A percentile compares a stretch with the other conserved stretches of the same genome.
These are phyloP conservation scores for Macroteleia sp. DNA, from an alignment of 2,888 invertebrate genomes.

Conservation along the genomic window DNA sequence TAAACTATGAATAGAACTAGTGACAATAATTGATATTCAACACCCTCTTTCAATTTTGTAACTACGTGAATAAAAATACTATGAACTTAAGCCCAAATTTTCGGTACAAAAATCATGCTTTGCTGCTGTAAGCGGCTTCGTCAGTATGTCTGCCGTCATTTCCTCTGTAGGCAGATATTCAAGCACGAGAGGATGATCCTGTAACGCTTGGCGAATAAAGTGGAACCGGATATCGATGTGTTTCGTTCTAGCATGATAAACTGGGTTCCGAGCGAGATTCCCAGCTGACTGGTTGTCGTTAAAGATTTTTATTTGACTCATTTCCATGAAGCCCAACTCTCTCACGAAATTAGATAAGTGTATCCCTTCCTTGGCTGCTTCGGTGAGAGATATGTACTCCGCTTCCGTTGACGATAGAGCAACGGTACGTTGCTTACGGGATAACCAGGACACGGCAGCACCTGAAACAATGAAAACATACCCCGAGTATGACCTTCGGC, in stretches of 20 bases:
- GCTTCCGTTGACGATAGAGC: slow-evolving; percentile 1
- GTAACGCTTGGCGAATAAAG: neutral
- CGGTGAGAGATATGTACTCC: neutral
- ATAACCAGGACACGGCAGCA: neutral
- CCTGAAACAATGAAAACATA: neutral
- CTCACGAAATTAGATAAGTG: neutral
- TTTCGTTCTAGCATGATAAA: neutral
- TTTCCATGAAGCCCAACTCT: neutral
- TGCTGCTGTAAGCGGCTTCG: too few relatives aligned
- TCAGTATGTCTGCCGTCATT: too few relatives aligned
- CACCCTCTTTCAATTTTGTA: too few relatives aligned
- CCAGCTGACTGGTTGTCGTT: neutral
- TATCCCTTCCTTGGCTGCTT: neutral
- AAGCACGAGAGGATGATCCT: too few relatives aligned
- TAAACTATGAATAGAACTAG: too few relatives aligned
- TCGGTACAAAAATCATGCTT: too few relatives aligned
- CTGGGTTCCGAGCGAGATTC: neutral
- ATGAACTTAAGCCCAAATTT: too few relatives aligned
- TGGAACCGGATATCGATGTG: neutral
- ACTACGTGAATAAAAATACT: too few relatives aligned
- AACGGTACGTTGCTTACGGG: too few relatives aligned
- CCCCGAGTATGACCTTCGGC: neutral
- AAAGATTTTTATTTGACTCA: neutral
- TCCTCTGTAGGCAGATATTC: too few relatives aligned
- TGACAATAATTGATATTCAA: too few relatives aligned